phyloP scores from a whole-genome alignment of 2,113 vertebrate genomes.

The Trochalopteron elliotii region DNA sequence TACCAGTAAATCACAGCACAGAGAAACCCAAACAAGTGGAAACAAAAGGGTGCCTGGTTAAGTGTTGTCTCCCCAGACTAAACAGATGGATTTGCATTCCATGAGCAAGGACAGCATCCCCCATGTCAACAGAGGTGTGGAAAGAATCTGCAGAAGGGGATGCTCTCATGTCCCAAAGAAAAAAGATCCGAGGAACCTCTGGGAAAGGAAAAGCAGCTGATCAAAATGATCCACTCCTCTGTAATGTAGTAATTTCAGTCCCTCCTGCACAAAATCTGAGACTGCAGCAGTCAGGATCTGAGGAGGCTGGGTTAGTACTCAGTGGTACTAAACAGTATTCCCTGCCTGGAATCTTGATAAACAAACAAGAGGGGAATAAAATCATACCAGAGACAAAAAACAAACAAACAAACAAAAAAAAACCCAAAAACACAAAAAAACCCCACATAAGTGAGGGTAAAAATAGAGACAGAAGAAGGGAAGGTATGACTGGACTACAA shows the following conservation, averaged over 20 bases:
- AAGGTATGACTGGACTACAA: not conserved
- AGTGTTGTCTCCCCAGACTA: not conserved
- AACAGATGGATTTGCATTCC: not conserved
- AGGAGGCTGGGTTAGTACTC: not conserved
- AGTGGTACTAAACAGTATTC: not conserved
- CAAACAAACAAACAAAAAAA: not conserved
- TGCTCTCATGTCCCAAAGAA: not conserved
- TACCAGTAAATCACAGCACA: constrained; percentile 14
- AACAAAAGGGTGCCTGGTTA: not conserved
- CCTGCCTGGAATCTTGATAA: not conserved
- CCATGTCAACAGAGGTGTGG: not conserved
- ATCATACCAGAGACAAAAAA: not conserved
- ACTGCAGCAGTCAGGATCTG: not conserved
- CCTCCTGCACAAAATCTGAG: not conserved
- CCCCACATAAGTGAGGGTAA: no score
- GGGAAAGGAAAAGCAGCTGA: not conserved
- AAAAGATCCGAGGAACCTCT: not conserved
- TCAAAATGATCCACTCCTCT: not conserved
- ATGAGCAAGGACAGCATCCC: not conserved
- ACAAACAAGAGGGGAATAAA: not conserved
- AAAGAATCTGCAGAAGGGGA: not conserved
- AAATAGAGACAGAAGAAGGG: not conserved
- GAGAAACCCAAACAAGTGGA: not conserved
- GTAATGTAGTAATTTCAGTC: not conserved
- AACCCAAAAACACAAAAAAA: no score